Evolutionary conservation across 2,888 invertebrate genomes (phyloP), one percentile per base, ranked within the genome.

Genomic region (Acanthosepion lycidas): DNA sequence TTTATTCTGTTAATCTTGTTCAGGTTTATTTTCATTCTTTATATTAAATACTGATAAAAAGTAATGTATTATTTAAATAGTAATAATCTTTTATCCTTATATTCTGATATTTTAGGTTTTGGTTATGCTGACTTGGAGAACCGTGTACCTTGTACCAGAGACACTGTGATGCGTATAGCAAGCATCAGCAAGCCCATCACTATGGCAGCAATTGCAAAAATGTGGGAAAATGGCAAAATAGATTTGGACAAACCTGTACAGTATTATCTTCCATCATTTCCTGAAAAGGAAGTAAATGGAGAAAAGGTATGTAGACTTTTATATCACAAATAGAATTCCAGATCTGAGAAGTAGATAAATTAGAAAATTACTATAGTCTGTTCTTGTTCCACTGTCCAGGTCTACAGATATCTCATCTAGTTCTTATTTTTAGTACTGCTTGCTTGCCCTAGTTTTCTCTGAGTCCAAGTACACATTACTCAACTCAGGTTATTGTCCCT

Each of bases 141-240:
- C 95, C 95, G 97, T 92, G 96, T 97, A 15, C 96, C 96, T 6
- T 98, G 98, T 96, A 96, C 96, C 20, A 96, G 97, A 26, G 96
- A 97, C 23, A 97, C 98, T 33, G 97, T 98, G 0, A 98, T 98
- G 97, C 97, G 98, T 78, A 98, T 98, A 94, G 98, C 98, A 91
- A 98, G 98, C 96, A 98, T 98, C 95, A 98, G 98, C 96, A 98
- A 98, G 96, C 96, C 98, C 28, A 97, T 98, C 95, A 98, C 98
- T 28, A 98, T 98, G 97, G 97, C 98, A 28, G 97, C 98, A 55
- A 97, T 98, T 93, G 98, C 98, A 49, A 97, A 97, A 95, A 96
- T 98, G 6, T 97, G 97, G 96, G 98, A 98, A 96, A 96, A 97
- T 78, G 98, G 98, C 0, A 97, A 97, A 95, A 96, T 98, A 92